Percentiles rank a stretch among this genome's conserved stretches.
phyloP scores from a whole-genome alignment of 2,113 vertebrate genomes.

The Acanthochromis polyacanthus region DNA sequence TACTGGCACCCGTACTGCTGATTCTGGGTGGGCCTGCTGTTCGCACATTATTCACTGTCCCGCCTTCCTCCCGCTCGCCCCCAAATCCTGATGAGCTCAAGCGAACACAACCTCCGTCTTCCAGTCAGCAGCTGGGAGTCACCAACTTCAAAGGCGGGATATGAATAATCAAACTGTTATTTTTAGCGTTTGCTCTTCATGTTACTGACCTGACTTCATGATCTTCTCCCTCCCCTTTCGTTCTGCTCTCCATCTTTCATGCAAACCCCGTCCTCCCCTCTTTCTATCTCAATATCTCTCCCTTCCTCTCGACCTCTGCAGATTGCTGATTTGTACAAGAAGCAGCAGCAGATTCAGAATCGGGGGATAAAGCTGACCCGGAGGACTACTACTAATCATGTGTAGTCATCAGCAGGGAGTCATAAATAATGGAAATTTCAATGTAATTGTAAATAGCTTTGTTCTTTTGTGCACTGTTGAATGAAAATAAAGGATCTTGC shows the following conservation, averaged over 20 bases:
- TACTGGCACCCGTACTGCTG: conserved; percentile 10
- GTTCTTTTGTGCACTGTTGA: conserved; percentile 50
- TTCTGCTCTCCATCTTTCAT: conserved; percentile 6
- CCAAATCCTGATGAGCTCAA: conserved; percentile 26
- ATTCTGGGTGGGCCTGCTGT: conserved; percentile 27
- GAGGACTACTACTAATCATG: conserved; percentile 88
- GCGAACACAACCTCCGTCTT: conserved; percentile 51
- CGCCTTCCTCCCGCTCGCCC: neutral
- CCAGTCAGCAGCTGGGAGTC: conserved; percentile 59
- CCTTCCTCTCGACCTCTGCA: conserved; percentile 59
- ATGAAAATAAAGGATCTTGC: conserved; percentile 67
- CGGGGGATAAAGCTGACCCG: conserved; percentile 82
- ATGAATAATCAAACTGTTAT: conserved; percentile 73
- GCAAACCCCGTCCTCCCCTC: neutral
- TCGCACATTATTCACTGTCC: conserved; percentile 49
- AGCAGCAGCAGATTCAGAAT: conserved; percentile 94
- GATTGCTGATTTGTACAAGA: conserved; percentile 91
- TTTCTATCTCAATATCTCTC: neutral
- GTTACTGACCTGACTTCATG: conserved; percentile 62
- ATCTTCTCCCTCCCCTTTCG: conserved; percentile 25
- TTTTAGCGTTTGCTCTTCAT: conserved; percentile 64
- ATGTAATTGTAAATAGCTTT: conserved; percentile 78
- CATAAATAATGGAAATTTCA: conserved; percentile 26
- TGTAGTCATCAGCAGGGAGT: neutral
- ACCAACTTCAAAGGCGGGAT: conserved; percentile 56